Evolutionary conservation across 1,140 invertebrate genomes (phyloP).

Genomic region (Dendroctonus valens): DNA sequence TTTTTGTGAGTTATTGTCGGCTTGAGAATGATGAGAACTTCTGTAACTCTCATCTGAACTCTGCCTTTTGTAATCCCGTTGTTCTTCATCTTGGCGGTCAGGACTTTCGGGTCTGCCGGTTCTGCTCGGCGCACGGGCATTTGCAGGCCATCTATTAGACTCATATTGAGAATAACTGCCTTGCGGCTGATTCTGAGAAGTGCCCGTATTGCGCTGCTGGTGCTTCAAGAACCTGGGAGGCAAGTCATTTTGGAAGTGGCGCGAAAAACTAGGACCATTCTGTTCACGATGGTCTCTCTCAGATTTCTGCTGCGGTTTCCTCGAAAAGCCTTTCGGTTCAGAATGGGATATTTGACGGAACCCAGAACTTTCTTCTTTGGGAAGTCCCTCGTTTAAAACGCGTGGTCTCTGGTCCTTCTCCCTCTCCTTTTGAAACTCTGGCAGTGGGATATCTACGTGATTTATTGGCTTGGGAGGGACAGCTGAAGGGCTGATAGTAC

Average conservation of each 20-base stretch:
- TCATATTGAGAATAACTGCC: constrained; percentile 26
- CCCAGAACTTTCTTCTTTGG: constrained; percentile 30
- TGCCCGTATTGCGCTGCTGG: constrained; percentile 48
- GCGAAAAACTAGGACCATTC: constrained; percentile 59
- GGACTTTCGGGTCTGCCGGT: constrained; percentile 34
- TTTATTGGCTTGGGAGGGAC: constrained; percentile 50
- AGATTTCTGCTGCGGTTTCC: constrained; percentile 50
- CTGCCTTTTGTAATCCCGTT: constrained; percentile 39
- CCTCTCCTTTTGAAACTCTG: constrained; percentile 60
- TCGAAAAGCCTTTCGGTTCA: constrained; percentile 49
- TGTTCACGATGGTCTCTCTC: constrained; percentile 47
- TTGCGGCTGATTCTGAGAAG: not conserved
- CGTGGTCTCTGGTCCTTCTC: constrained; percentile 34
- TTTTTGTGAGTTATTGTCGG: constrained; percentile 15
- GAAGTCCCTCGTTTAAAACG: constrained; percentile 31
- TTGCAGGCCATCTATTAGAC: constrained; percentile 8
- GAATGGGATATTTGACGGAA: constrained; percentile 52
- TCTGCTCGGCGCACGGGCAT: constrained; percentile 18
- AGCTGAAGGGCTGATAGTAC: constrained; percentile 45
- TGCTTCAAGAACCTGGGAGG: constrained; percentile 81
- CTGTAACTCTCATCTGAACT: constrained; percentile 41
- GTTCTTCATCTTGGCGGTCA: constrained; percentile 37
- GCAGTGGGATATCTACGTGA: constrained; percentile 54
- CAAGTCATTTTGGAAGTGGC: constrained; percentile 75
- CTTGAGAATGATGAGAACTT: constrained; percentile 28